phyloP scores from a whole-genome alignment of 2,888 invertebrate genomes.

The Hofmannophila pseudospretella region DNA sequence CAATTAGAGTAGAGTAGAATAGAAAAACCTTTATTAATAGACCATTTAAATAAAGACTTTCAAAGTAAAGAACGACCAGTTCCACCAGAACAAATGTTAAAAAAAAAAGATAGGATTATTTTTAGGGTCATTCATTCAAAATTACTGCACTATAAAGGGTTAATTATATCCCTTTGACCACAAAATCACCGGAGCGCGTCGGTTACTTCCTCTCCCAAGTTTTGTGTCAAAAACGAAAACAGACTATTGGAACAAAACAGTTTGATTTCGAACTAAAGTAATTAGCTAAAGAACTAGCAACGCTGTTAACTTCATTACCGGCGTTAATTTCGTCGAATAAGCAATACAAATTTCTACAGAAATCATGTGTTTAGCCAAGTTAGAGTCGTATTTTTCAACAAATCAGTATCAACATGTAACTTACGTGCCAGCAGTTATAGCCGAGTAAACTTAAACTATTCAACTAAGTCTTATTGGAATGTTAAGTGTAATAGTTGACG shows the following conservation, averaged over 20 bases:
- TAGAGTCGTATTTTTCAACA: not conserved
- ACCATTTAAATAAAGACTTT: too few species aligned
- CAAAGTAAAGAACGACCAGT: too few species aligned
- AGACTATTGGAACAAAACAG: not conserved
- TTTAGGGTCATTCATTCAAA: too few species aligned
- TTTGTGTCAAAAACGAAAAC: not conserved
- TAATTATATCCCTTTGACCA: not conserved
- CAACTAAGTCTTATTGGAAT: slow-evolving; percentile 14
- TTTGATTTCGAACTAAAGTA: not conserved
- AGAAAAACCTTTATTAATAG: too few species aligned
- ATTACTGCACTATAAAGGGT: not conserved
- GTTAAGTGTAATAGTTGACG: slow-evolving; percentile 29
- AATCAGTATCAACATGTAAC: not conserved
- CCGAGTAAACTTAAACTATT: not conserved
- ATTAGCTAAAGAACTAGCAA: slow-evolving; percentile 5
- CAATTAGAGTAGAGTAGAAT: too few species aligned
- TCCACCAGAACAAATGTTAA: too few species aligned
- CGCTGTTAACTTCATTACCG: slow-evolving; percentile 6
- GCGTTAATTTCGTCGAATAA: slow-evolving; percentile 7
- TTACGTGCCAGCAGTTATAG: not conserved
- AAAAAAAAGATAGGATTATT: too few species aligned
- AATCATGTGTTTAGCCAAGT: not conserved
- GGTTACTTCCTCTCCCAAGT: slow-evolving; percentile 4
- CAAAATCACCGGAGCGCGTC: slow-evolving; percentile 1
- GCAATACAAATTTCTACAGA: slow-evolving; percentile 1